Percentiles rank a stretch among this genome's conserved stretches.
These are phyloP conservation scores for Eupithecia tripunctaria DNA, from an alignment of 2,888 invertebrate genomes.

Conservation along the genomic window DNA sequence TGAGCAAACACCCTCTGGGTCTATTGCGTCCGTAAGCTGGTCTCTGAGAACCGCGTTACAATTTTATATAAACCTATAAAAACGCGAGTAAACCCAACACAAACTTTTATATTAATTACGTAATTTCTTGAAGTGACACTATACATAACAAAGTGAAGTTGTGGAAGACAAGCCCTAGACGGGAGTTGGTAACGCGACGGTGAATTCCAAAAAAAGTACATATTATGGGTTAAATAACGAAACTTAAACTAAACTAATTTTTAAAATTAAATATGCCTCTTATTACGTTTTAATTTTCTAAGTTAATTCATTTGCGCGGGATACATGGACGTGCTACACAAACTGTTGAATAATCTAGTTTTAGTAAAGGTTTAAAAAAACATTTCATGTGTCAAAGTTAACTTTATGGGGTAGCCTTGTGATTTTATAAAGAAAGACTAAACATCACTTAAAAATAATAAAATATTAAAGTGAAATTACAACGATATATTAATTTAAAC, in stretches of 20 bases:
- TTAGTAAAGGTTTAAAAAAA: conserved; percentile 28
- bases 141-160: conserved; percentile 76
- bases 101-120: conserved; percentile 6
- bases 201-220: conserved; percentile 37
- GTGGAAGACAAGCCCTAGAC: conserved; percentile 75
- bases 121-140: conserved; percentile 54
- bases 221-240: conserved; percentile 42
- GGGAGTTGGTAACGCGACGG: conserved; percentile 72
- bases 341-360: conserved; percentile 25
- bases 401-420: conserved; percentile 10
- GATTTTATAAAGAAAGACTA: conserved; percentile 5
- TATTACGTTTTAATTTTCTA: conserved; percentile 22
- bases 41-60: background rate
- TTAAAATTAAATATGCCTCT: conserved; percentile 39
- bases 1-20: conserved; percentile 66
- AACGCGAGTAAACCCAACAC: conserved; percentile 28
- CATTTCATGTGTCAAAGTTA: conserved; percentile 14
- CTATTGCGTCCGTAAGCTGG: background rate
- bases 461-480: conserved; percentile 32
- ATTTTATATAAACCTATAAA: conserved; percentile 36
- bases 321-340: conserved; percentile 23
- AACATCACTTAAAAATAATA: conserved; percentile 29
- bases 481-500: conserved; percentile 31
- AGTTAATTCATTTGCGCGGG: conserved; percentile 30
- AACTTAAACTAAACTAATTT: conserved; percentile 56